Evolutionary conservation across 2,888 invertebrate species (phyloP), one percentile per base, ranked within the genome.

Genomic region (Sericinus montela): DNA sequence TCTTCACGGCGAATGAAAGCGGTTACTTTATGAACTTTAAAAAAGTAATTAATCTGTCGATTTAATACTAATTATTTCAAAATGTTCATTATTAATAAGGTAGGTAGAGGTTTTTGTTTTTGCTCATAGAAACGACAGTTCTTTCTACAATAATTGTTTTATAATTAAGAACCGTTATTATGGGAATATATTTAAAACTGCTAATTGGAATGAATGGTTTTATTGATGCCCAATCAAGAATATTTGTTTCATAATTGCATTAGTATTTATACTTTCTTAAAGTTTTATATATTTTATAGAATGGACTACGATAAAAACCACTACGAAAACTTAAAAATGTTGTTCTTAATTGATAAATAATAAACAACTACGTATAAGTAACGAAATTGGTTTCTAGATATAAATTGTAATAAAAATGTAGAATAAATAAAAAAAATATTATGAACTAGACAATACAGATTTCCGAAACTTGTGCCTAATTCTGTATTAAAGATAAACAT

Each of bases 1-100:
- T 81, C 56, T 61, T 60, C 63, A 70, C 72, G 75, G 67, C 55
- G 52, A 63, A 67, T 75, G 59, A 67, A 65, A 67, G 52, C 65
- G 56, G 66, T 68, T 73, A 62, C 63, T 68, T 60, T 67, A 68
- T 60, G 67, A 69, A 67, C 16, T 23, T 69, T 57, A 68, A 63
- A 66, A 69, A 67, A 64, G 65, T 58, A 65, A 65, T 64, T 57
- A 53, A 53, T 51, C 53, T 51, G 50, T 42, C 34, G 49, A 34
- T 25, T 53, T 16, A 52, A 11, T 37, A 32, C 37, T 36, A n/a
- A n/a, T 47, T 51, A 48, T 41, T 43, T 37, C 10, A 23, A 16
- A 41, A 36, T 11, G 19, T 58, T 53, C 44, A 54, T 37, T 49
- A 55, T 54, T 53, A 54, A 53, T 52, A 47, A 28, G 29, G 8